Conservation (phyloP, 2,888 invertebrate species). For the Scaptomyza tumidula region DNA sequence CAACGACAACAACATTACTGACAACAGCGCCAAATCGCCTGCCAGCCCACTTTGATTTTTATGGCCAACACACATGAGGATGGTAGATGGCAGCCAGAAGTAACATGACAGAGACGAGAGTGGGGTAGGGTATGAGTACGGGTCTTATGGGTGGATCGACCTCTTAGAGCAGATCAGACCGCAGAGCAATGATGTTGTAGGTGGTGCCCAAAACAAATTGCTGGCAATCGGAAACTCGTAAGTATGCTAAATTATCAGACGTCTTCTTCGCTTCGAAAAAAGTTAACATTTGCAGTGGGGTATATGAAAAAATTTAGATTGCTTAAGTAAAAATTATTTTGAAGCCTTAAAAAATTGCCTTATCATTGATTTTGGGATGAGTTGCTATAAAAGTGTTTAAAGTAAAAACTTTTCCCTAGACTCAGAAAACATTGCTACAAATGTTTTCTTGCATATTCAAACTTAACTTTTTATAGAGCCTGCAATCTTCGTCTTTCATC, state of each 20-base stretch:
- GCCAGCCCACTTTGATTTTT: constrained; percentile 80
- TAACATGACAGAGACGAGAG: not conserved
- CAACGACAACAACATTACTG: constrained; percentile 54
- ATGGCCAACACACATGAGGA: constrained; percentile 64
- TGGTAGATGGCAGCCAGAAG: constrained; percentile 27
- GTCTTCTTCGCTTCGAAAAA: constrained; percentile 60
- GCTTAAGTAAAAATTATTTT: not conserved
- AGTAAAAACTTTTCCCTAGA: too few species aligned
- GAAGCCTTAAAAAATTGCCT: too few species aligned
- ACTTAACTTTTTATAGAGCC: not conserved
- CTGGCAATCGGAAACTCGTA: constrained; percentile 73
- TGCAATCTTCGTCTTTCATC: not conserved
- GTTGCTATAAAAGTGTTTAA: too few species aligned
- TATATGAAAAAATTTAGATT: constrained; percentile 1
- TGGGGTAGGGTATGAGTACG: not conserved
- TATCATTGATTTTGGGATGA: too few species aligned
- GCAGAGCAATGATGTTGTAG: constrained; percentile 58
- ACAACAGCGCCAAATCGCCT: constrained; percentile 71
- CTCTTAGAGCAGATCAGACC: constrained; percentile 52
- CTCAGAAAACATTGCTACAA: too few species aligned
- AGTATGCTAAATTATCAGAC: constrained; percentile 76
- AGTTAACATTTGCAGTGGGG: constrained; percentile 30
- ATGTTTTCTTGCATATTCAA: not conserved
- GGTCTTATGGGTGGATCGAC: constrained; percentile 47
- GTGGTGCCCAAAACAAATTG: constrained; percentile 77